Evolutionary conservation across 2,113 vertebrate genomes (phyloP), one percentile per base, ranked within the genome.

Genomic region (Pelmatolapia mariae): DNA sequence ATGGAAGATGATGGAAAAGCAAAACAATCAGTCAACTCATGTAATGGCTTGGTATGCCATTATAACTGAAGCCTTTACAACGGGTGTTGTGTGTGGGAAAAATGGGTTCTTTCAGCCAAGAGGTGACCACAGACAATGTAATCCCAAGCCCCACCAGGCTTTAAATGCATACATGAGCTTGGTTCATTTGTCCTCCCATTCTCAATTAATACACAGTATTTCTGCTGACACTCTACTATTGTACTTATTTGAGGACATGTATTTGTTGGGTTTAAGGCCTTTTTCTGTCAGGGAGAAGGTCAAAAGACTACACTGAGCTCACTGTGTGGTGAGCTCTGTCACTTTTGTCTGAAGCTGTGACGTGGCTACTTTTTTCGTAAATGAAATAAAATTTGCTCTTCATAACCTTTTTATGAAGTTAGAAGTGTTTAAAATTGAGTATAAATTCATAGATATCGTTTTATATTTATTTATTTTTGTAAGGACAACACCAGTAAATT

Each of bases 171-270:
- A 63, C 10, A 63, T 36, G 7, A 63, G 59, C 10, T 63, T 63
- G 59, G 2, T 63, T 63, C 31, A 36, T 63, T 36, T 63, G 29
- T 63, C 59, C 18, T 63, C 59, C 18, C 31, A 7, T 36, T 36
- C 10, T 63, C 3, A 63, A 36, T n/a, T 36, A 33, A 63, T 12
- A 7, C 18, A 63, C 31, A 63, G 10, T 63, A 36, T 63, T 63
- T 36, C 31, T 63, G 59, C 31, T 12, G 59, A n/a, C 59, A 7
- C 0, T 63, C 59, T 63, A 63, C 29, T 36, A n/a, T 12, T 63
- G 29, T 33, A 63, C 31, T 63, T 63, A 66, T 66, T 66, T 38
- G 31, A 38, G 61, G 61, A 66, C 61, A 38, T 66, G 31, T 36
- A 38, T 36, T 38, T 66, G 61, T 66, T 66, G 31, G 18, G 61